phyloP scores from a whole-genome alignment of 2,797 vertebrate species.

The Lindbergichthys nudifrons region DNA sequence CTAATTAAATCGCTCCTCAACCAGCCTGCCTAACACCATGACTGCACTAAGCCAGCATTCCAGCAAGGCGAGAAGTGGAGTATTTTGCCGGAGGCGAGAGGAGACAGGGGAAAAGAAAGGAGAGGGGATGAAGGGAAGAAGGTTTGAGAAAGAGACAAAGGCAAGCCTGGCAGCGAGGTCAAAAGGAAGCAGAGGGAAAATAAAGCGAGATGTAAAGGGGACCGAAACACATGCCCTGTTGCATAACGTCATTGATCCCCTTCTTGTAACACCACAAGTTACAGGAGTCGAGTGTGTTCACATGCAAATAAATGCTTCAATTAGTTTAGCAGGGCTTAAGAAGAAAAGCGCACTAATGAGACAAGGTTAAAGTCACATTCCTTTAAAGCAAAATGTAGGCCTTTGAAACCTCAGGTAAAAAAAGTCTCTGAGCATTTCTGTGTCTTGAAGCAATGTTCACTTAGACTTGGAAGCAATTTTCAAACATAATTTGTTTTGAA shows the following conservation, averaged over 20 bases:
- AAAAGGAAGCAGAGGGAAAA: conserved; percentile 18
- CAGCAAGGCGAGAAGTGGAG: conserved; percentile 25
- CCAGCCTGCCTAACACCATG: conserved; percentile 41
- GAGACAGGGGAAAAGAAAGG: conserved; percentile 21
- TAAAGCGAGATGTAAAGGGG: conserved; percentile 18
- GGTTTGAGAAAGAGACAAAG: conserved; percentile 27
- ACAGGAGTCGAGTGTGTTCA: conserved; percentile 38
- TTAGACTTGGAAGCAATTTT: neutral
- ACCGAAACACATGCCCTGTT: conserved; percentile 25
- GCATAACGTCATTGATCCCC: conserved; percentile 30
- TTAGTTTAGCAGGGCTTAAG: conserved; percentile 51
- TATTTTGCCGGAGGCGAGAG: conserved; percentile 35
- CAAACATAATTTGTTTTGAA: conserved; percentile 12
- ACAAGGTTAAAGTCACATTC: conserved; percentile 16
- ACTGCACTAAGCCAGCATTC: conserved; percentile 41
- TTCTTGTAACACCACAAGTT: conserved; percentile 33
- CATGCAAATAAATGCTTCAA: conserved; percentile 31
- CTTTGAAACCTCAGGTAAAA: conserved; percentile 1
- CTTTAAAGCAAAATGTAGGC: neutral
- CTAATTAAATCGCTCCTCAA: conserved; percentile 75
- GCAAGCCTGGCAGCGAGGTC: conserved; percentile 26
- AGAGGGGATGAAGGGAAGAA: conserved; percentile 15
- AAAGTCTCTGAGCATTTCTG: conserved; percentile 5
- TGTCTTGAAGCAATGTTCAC: neutral
- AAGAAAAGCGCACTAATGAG: conserved; percentile 19